A percentile compares a stretch with the other conserved stretches of the same genome.
Conservation (phyloP, 2,113 vertebrate species). For the Ondatra zibethicus region DNA sequence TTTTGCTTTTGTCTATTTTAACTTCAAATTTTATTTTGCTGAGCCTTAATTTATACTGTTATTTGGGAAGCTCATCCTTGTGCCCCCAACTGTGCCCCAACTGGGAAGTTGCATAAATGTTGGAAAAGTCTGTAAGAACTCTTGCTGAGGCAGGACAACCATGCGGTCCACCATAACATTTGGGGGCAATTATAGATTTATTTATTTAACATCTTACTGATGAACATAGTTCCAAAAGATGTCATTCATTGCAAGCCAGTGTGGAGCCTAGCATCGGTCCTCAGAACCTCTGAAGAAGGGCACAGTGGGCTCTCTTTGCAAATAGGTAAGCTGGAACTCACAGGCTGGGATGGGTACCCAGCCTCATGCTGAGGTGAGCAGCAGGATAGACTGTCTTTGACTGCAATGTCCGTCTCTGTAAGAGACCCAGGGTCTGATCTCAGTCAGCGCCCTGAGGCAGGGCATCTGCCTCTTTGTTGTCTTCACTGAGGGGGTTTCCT, state of each 20-base stretch:
- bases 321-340: neutral
- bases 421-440: fast-evolving
- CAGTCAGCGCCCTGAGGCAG: neutral
- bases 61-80: neutral
- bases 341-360: fast-evolving
- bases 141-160: conserved; percentile 44
- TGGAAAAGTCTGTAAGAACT: neutral
- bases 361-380: neutral
- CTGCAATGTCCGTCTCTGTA: fast-evolving
- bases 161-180: too few relatives aligned
- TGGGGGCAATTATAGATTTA: too few relatives aligned
- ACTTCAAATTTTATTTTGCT: conserved; percentile 59
- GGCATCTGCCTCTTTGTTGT: neutral
- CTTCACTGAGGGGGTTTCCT: neutral
- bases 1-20: conserved; percentile 30
- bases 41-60: conserved; percentile 55
- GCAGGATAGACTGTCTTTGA: neutral
- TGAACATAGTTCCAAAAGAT: neutral
- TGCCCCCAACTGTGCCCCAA: conserved; percentile 1
- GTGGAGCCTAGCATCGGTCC: neutral
- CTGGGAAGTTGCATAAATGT: neutral
- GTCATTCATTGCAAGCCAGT: neutral
- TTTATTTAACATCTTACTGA: neutral
- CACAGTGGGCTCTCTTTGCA: neutral
- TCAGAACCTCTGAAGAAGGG: neutral